A percentile compares a stretch with the other conserved stretches of the same genome.
These are phyloP conservation scores for Helicolenus hilgendorfi DNA, from an alignment of 2,797 vertebrate species.

Conservation along the genomic window DNA sequence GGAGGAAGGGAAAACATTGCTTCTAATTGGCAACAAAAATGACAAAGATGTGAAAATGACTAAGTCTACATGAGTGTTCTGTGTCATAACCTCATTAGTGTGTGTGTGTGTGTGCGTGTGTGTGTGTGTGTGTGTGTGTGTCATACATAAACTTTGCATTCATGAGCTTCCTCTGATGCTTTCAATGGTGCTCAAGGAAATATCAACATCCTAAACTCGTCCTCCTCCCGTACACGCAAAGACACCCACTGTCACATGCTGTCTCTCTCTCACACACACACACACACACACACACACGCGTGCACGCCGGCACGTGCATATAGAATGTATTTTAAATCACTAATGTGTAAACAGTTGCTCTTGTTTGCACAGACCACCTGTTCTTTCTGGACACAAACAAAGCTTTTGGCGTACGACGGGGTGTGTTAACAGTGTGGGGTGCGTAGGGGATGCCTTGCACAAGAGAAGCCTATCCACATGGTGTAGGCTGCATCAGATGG, in stretches of 20 bases:
- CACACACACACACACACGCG: not conserved
- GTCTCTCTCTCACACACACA: conserved; percentile 8
- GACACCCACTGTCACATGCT: conserved; percentile 38
- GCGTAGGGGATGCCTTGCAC: conserved; percentile 81
- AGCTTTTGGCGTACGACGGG: conserved; percentile 80
- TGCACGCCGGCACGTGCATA: conserved; percentile 56
- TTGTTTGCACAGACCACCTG: conserved; percentile 90
- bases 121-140: not conserved
- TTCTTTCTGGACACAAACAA: conserved; percentile 89
- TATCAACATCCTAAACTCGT: conserved; percentile 53
- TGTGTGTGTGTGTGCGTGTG: not conserved
- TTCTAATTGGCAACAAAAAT: not conserved
- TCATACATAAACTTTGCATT: conserved; percentile 53
- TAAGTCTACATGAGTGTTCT: not conserved
- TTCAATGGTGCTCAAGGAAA: conserved; percentile 45
- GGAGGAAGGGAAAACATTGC: conserved; percentile 16
- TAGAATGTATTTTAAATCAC: conserved; percentile 87
- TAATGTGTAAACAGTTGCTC: conserved; percentile 90
- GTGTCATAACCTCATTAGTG: not conserved
- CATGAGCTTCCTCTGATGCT: conserved; percentile 45
- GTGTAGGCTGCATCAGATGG: conserved; percentile 86
- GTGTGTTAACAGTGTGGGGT: conserved; percentile 82
- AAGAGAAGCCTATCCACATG: conserved; percentile 83
- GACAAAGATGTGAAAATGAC: not conserved
- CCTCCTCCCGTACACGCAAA: conserved; percentile 43